Evolutionary conservation across 2,888 invertebrate species (phyloP).

Genomic region (Perizoma affinitatum): DNA sequence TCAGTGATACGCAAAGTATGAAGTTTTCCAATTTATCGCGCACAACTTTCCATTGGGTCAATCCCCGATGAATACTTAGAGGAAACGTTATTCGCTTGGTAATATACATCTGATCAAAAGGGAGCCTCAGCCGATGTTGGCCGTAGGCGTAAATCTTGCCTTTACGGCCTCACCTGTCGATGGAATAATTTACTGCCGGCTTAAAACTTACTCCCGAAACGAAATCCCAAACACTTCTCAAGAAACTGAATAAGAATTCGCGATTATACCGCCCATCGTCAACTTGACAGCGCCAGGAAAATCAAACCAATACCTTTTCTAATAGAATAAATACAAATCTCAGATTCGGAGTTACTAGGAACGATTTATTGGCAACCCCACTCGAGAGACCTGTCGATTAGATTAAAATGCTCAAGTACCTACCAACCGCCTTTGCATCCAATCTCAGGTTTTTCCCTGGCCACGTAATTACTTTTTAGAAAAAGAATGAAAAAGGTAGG

Average conservation of each 20-base stretch:
- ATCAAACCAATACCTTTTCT: constrained; percentile 63
- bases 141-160: constrained; percentile 81
- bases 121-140: constrained; percentile 68
- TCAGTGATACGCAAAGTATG: constrained; percentile 53
- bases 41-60: constrained; percentile 64
- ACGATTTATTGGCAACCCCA: constrained; percentile 39
- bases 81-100: constrained; percentile 70
- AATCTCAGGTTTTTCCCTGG: constrained; percentile 18
- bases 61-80: constrained; percentile 72
- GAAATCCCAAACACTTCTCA: constrained; percentile 81
- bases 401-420: constrained; percentile 33
- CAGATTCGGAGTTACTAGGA: constrained; percentile 39
- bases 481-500: constrained; percentile 9
- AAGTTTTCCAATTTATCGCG: constrained; percentile 68
- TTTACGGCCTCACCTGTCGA: constrained; percentile 83
- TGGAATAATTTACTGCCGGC: constrained; percentile 82
- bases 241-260: constrained; percentile 81
- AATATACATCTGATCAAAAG: constrained; percentile 81
- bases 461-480: constrained; percentile 19
- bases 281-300: constrained; percentile 60
- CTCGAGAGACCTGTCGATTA: constrained; percentile 34
- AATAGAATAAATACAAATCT: constrained; percentile 70
- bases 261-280: constrained; percentile 59
- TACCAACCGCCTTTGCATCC: constrained; percentile 14
- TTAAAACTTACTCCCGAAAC: constrained; percentile 78